These are phyloP conservation scores for Lytechinus pictus DNA, from an alignment of 35 echinoderm and acorn worm species.

Conservation along the genomic window DNA sequence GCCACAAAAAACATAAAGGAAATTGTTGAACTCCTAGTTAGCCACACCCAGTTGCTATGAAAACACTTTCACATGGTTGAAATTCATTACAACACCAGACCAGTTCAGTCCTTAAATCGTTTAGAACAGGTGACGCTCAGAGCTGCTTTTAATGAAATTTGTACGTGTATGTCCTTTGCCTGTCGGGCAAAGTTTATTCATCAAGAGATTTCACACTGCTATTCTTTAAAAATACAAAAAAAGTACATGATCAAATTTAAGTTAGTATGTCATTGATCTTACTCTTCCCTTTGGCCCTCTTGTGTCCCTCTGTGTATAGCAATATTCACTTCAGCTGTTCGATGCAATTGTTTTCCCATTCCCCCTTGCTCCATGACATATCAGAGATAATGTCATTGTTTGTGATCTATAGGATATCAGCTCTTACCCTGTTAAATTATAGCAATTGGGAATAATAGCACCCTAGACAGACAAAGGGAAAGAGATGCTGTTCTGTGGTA, in stretches of 20 bases:
- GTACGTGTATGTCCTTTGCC: no score
- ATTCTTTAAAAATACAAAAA: no score
- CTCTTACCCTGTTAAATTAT: neutral
- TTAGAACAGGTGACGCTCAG: no score
- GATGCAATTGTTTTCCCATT: neutral
- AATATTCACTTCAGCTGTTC: neutral
- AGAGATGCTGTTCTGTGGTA: neutral
- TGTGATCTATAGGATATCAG: neutral
- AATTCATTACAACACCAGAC: no score
- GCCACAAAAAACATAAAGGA: no score
- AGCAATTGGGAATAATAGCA: neutral
- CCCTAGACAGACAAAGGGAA: neutral
- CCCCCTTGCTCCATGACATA: neutral
- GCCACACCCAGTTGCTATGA: no score
- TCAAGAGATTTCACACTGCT: no score
- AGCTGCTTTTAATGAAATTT: no score
- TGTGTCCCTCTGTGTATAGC: neutral
- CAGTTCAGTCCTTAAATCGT: no score
- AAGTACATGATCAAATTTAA: neutral
- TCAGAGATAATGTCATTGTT: neutral
- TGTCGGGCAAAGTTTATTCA: no score
- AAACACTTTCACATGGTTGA: no score
- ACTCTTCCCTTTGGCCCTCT: neutral
- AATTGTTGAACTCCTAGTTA: no score
- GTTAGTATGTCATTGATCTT: neutral